phyloP scores from a whole-genome alignment of 2,888 invertebrate species.

The Ametastegia equiseti region DNA sequence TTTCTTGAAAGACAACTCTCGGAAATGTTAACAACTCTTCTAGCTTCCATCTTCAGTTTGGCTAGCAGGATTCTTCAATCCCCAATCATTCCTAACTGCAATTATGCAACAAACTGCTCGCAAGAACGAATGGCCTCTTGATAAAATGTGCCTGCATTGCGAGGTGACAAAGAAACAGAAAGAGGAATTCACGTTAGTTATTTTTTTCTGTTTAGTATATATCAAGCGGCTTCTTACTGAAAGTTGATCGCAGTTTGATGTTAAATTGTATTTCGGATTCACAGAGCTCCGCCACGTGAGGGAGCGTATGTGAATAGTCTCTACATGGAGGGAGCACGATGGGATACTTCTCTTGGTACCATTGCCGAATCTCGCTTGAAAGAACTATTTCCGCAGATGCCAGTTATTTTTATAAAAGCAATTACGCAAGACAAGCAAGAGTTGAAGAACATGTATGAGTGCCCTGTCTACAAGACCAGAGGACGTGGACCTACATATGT shows the following conservation, averaged over 20 bases:
- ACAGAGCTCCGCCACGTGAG: conserved; percentile 89
- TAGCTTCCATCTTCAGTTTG: conserved; percentile 92
- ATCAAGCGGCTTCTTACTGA: neutral
- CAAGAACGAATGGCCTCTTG: conserved; percentile 97
- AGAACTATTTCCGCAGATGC: conserved; percentile 93
- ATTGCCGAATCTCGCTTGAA: conserved; percentile 92
- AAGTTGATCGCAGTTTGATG: neutral
- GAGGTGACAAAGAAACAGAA: conserved; percentile 94
- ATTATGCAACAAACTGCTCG: conserved; percentile 98
- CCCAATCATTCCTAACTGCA: conserved; percentile 96
- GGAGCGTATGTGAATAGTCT: conserved; percentile 94
- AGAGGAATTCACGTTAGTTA: conserved; percentile 87
- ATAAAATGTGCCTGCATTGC: conserved; percentile 96
- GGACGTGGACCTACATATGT: conserved; percentile 94
- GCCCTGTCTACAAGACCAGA: conserved; percentile 95
- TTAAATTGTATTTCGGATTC: neutral
- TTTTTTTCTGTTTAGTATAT: neutral
- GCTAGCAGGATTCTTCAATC: conserved; percentile 97
- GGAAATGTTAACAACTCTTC: conserved; percentile 14
- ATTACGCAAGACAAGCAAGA: conserved; percentile 95
- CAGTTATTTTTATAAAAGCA: conserved; percentile 92
- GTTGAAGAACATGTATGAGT: conserved; percentile 90
- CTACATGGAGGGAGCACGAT: conserved; percentile 96
- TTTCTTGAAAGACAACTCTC: neutral
- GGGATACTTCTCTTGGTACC: conserved; percentile 88